A percentile compares a stretch with the other conserved stretches of the same genome.
These are phyloP conservation scores for Zosterops hypoxanthus DNA, from an alignment of 2,113 vertebrate species.

Conservation along the genomic window DNA sequence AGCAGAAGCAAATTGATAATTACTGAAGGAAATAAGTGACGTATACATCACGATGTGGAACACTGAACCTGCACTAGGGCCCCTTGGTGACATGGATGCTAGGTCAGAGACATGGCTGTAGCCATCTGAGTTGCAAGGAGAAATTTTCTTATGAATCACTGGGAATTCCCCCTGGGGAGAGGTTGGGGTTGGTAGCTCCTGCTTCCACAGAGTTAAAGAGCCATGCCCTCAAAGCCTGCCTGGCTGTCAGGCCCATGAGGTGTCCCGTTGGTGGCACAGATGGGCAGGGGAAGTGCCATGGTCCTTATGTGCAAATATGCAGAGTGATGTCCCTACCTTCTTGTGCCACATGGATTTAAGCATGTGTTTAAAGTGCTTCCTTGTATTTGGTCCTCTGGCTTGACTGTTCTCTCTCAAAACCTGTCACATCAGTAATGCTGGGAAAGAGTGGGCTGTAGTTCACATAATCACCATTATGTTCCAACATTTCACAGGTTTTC, in stretches of 20 bases:
- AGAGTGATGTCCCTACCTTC: background rate
- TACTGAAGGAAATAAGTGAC: background rate
- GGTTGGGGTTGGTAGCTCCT: accelerated
- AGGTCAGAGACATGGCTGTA: background rate
- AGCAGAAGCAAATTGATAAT: background rate
- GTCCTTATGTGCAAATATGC: accelerated
- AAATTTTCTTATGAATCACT: background rate
- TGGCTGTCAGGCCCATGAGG: accelerated
- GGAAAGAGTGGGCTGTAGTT: background rate
- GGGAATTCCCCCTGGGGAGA: background rate
- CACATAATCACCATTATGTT: accelerated
- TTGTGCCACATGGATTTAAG: background rate
- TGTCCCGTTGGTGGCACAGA: accelerated
- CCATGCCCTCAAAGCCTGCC: background rate
- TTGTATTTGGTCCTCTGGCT: background rate
- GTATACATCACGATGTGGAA: background rate
- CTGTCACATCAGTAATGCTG: background rate
- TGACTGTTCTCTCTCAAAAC: background rate
- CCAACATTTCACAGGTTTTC: background rate
- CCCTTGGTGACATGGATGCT: background rate
- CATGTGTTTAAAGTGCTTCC: background rate
- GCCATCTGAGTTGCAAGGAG: background rate
- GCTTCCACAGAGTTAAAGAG: background rate
- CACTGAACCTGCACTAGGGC: accelerated
- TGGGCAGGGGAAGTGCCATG: accelerated